Percentiles rank a stretch among this genome's conserved stretches.
These are phyloP conservation scores for Eurosta solidaginis DNA, from an alignment of 1,140 invertebrate species.

Conservation along the genomic window DNA sequence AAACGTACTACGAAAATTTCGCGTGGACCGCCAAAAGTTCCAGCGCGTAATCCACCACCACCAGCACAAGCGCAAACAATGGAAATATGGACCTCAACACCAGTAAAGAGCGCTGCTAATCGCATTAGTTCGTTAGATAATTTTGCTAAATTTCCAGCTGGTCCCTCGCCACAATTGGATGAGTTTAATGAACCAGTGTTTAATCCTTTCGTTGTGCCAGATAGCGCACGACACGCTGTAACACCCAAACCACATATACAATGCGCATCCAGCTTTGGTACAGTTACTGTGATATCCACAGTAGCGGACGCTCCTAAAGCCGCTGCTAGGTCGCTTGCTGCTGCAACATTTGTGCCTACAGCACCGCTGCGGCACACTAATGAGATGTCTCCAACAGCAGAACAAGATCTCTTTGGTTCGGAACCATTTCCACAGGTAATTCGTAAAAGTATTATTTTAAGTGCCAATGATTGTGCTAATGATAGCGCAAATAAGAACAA, in stretches of 20 bases:
- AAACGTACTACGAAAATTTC: conserved; percentile 36
- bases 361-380: not conserved
- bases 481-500: conserved; percentile 26
- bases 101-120: conserved; percentile 39
- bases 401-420: conserved; percentile 64
- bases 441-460: conserved; percentile 44
- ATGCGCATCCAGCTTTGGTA: conserved; percentile 43
- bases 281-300: conserved; percentile 37
- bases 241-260: conserved; percentile 34
- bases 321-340: not conserved
- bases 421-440: conserved; percentile 63
- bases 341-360: not conserved
- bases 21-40: conserved; percentile 26
- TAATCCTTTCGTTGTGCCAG: conserved; percentile 49
- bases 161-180: conserved; percentile 40
- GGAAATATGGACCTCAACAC: conserved; percentile 56
- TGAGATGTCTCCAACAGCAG: not conserved
- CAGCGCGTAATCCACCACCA: not conserved
- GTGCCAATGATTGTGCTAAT: not conserved
- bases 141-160: conserved; percentile 47
- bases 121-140: conserved; percentile 33
- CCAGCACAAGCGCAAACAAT: conserved; percentile 36
- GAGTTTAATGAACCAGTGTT: conserved; percentile 58
- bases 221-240: not conserved
- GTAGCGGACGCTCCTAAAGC: not conserved